Base-by-base conservation (phyloP, 92 coral and sea anemone genomes). In the Zoanthus sansibaricus region DNA sequence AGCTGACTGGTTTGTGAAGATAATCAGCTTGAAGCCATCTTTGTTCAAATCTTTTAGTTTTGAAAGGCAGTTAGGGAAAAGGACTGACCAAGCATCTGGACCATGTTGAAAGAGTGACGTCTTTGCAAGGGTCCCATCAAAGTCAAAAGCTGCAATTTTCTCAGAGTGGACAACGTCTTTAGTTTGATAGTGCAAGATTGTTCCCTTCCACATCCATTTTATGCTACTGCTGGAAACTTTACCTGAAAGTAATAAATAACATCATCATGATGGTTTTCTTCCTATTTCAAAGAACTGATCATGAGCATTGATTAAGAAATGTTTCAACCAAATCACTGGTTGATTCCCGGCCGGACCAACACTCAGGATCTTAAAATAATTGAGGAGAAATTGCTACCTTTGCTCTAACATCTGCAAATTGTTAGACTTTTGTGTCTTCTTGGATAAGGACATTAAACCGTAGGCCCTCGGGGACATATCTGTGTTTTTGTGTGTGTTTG, bases 101-200 rank as follows among this genome's bases (percentile, higher is more conserved):
- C 95, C 95, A 48, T 90, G 93, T 72, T 90, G 86, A 83, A 87
- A 92, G 56, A 92, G 86, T 47, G 95, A 92, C 25, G 95, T 92
- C 70, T 92, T 90, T 2, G 84, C 95, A 55, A 92, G 82, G 20
- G 95, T 92, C 42, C 89, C 89, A 87, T 92, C 95, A 83, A 92
- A 92, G 75, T 92, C 95, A 92, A 92, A 92, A 42, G 91, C 87
- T 61, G 95, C 95, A 71, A 92, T 79, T 83, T 92, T 90, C 13
- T 87, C 79, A 52, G 93, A 92, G 76, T 85, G 91, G 37, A 77
- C 42, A 30, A 84, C 79, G 31, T 56, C 87, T 77, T 44, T 59
- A 32, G 92, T 78, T 66, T 87, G 93, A 72, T 83, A 87, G 79
- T 83, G 83, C 17, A 92, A 46, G 45, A 87, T 69, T 12, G 95